phyloP scores from a whole-genome alignment of 2,113 vertebrate genomes.

The Sapajus apella region DNA sequence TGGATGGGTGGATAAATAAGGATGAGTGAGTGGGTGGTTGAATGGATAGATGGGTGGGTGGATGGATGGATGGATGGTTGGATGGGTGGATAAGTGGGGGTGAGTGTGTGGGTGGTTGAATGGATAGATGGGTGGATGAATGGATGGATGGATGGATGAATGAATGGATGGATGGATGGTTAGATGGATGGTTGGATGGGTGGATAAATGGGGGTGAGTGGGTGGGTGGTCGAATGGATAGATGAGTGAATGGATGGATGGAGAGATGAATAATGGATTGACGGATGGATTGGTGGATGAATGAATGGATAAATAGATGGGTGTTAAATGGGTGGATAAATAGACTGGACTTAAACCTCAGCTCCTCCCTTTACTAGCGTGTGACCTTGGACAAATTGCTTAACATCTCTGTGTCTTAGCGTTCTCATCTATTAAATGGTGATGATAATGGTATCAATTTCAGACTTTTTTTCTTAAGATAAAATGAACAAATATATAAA shows the following conservation, averaged over 20 bases:
- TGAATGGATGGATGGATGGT: not conserved
- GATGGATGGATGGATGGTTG: not conserved
- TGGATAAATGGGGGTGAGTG: not conserved
- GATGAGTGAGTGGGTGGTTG: fast-evolving
- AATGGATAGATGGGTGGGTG: not conserved
- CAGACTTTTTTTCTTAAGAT: not conserved
- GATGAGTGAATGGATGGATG: not conserved
- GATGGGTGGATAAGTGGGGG: not conserved
- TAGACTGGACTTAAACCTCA: not conserved
- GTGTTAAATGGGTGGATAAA: not conserved
- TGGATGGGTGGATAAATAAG: not conserved
- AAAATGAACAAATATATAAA: not conserved
- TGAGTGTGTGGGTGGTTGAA: not conserved
- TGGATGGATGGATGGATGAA: not conserved
- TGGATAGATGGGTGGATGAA: not conserved
- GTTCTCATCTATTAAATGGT: not conserved
- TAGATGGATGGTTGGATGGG: not conserved
- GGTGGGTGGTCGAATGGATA: not conserved
- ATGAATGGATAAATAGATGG: not conserved
- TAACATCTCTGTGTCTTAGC: not conserved
- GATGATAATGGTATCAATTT: not conserved
- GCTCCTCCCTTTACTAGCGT: not conserved
- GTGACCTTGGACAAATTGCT: not conserved
- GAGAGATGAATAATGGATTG: not conserved
- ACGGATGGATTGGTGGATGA: no score